Base-by-base conservation (phyloP, 64 coral and sea anemone genomes). In the Pocillopora verrucosa region DNA sequence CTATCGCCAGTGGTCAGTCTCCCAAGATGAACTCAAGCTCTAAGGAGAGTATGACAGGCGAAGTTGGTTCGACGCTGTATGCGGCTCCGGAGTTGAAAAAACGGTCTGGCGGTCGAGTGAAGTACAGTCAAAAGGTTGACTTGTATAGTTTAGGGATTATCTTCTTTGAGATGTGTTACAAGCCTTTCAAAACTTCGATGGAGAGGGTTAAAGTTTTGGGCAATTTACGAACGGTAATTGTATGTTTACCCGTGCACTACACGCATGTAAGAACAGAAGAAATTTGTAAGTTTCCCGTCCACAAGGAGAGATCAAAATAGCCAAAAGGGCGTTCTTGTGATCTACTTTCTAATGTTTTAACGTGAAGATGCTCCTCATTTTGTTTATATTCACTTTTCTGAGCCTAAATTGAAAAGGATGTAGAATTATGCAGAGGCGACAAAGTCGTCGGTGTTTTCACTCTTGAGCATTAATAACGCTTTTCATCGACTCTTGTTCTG, bases 131-230 rank as follows among this genome's bases (percentile, higher is more conserved):
- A 57, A 99, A 99, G 41, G 97, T 99, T 15, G 97, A 99, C 59
- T 85, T 99, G 9, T 99, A 99, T 34, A 99, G 97, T 60, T 82
- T 99, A 22, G 97, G 97, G 61, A 99, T 99, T 74, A 99, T 99
- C 62, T 99, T 99, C 74, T 99, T 99, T 70, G 97, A 99, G 79
- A 99, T 99, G 97, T 95, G 93, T 25, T 93, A 95, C n/a, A 75
- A 84, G 70, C 94, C 94, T 1, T 63, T 98, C 38, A 77, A 87
- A 20, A 98, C 96, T 6, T 89, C 89, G 1, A 95, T 98, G 96
- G 96, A 98, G 63, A 86, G 96, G 80, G 93, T 87, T 26, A 64
- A 98, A 37, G 89, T 61, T 19, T 70, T 98, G 0, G 96, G 90
- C 20, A 90, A 95, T 57, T 34, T 98, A 20, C 89, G 96, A 80